These are phyloP conservation scores for Labia minor DNA, from an alignment of 2,888 invertebrate genomes.

Conservation along the genomic window DNA sequence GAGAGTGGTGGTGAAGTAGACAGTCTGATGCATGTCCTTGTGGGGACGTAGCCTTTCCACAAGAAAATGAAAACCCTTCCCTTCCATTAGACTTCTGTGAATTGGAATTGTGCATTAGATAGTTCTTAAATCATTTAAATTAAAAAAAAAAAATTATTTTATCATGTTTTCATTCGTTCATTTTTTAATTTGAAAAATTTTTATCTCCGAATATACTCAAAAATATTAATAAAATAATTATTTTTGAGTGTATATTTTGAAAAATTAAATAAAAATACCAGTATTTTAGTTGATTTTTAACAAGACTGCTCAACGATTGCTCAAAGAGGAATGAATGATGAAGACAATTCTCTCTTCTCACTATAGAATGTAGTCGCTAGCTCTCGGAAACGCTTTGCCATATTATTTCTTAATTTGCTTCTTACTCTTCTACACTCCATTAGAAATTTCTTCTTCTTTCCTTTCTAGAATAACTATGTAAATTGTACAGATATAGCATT, in stretches of 20 bases:
- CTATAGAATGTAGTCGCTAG: not conserved
- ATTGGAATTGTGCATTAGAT: too few species aligned
- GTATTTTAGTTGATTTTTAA: constrained; percentile 15
- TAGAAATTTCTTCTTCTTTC: not conserved
- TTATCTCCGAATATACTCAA: too few species aligned
- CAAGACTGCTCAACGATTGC: constrained; percentile 13
- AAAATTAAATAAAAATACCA: not conserved
- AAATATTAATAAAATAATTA: too few species aligned
- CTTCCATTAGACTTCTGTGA: too few species aligned
- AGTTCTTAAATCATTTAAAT: too few species aligned
- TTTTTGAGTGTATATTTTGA: too few species aligned
- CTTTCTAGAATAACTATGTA: not conserved
- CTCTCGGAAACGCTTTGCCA: too few species aligned
- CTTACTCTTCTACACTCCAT: not conserved
- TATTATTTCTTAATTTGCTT: not conserved
- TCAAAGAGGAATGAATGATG: not conserved
- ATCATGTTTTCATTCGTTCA: too few species aligned
- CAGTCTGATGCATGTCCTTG: constrained; percentile 59
- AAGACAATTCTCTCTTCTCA: not conserved
- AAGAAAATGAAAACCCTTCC: constrained; percentile 16
- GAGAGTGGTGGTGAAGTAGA: constrained; percentile 37
- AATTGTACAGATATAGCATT: not conserved
- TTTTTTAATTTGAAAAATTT: too few species aligned
- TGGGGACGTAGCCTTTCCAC: constrained; percentile 38
- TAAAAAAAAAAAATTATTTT: too few species aligned